These are phyloP conservation scores for Syrista parreyssii DNA, from an alignment of 2,888 invertebrate genomes.

Conservation along the genomic window DNA sequence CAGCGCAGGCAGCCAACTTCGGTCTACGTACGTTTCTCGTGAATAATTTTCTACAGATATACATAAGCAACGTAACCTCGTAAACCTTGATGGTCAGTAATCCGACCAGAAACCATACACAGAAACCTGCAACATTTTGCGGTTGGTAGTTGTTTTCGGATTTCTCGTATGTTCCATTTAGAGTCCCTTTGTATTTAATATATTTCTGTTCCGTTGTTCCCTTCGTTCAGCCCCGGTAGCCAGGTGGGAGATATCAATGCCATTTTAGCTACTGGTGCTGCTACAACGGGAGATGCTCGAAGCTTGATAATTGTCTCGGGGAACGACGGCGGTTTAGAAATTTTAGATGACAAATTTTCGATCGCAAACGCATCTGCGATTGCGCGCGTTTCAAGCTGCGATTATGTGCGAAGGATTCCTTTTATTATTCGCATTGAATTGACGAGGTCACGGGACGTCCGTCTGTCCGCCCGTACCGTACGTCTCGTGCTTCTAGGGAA, in stretches of 20 bases:
- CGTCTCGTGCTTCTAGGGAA: conserved; percentile 32
- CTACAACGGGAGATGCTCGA: neutral
- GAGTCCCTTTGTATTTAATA: neutral
- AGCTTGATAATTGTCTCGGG: neutral
- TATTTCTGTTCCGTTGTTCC: neutral
- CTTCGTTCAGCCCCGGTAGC: neutral
- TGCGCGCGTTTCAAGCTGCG: neutral
- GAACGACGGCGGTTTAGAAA: neutral
- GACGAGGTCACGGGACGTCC: neutral
- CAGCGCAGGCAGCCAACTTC: neutral
- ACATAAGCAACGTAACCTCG: neutral
- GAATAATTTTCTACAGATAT: neutral
- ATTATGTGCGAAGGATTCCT: neutral
- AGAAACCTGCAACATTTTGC: neutral
- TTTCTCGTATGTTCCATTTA: neutral
- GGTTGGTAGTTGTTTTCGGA: neutral
- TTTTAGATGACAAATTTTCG: neutral
- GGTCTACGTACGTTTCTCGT: neutral
- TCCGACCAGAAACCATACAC: neutral
- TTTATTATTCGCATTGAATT: neutral
- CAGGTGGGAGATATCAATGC: neutral
- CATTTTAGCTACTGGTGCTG: neutral
- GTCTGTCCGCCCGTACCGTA: neutral
- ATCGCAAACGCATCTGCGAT: neutral
- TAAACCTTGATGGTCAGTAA: neutral